A percentile compares a stretch with the other conserved stretches of the same genome.
phyloP scores from a whole-genome alignment of 2,797 vertebrate species.

The Pangasius mekongensis region DNA sequence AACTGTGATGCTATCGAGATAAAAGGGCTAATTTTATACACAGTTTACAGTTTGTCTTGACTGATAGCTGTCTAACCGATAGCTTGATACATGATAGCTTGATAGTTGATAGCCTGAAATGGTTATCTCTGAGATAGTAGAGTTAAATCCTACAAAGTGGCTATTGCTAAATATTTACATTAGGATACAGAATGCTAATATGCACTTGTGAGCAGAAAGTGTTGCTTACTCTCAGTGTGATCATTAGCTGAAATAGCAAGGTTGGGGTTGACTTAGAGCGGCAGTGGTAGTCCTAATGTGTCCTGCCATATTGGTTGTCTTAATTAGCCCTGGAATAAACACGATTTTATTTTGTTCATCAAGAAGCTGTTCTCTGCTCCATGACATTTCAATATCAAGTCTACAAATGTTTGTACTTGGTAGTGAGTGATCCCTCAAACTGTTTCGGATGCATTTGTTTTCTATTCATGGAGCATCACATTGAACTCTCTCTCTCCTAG shows the following conservation, averaged over 20 bases:
- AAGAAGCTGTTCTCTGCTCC: background rate
- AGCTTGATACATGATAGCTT: background rate
- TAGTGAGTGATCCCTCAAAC: background rate
- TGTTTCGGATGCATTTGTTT: background rate
- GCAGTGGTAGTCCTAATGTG: background rate
- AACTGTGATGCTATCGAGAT: background rate
- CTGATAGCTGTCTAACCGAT: background rate
- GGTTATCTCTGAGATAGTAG: background rate
- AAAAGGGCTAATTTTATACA: slow-evolving; percentile 9
- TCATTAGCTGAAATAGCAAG: background rate
- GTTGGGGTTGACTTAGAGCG: background rate
- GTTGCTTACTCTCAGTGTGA: background rate
- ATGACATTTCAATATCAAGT: background rate
- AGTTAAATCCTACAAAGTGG: slow-evolving; percentile 6
- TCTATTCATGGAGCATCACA: background rate
- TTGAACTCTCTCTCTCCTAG: background rate
- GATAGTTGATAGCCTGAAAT: background rate
- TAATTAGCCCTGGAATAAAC: slow-evolving; percentile 13
- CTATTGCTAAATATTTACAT: slow-evolving; percentile 1
- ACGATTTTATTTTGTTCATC: background rate
- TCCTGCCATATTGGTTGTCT: background rate
- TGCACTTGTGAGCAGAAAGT: background rate
- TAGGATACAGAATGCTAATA: background rate
- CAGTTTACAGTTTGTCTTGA: background rate
- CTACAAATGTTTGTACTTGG: slow-evolving; percentile 8